Evolutionary conservation across 2,888 invertebrate species (phyloP).

Genomic region (Monopis laevigella): DNA sequence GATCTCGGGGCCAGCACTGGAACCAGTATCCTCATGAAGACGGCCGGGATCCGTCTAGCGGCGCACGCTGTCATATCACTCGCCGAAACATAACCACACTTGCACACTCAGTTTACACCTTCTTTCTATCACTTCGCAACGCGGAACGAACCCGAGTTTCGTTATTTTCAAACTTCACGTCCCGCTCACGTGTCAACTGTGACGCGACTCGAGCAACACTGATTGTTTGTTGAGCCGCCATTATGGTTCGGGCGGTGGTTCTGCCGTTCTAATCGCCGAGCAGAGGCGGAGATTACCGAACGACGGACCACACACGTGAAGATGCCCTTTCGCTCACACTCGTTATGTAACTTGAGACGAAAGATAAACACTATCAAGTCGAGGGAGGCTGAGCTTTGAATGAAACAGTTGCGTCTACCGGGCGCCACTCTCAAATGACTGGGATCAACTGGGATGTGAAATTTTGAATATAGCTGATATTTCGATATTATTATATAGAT

Average conservation of each 20-base stretch:
- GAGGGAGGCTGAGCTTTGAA: slow-evolving; percentile 37
- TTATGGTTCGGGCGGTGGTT: slow-evolving; percentile 56
- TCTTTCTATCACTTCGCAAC: slow-evolving; percentile 49
- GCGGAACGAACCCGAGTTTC: slow-evolving; percentile 49
- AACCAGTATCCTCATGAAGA: slow-evolving; percentile 69
- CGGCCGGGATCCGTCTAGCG: slow-evolving; percentile 67
- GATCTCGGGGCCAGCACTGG: slow-evolving; percentile 68
- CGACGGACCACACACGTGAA: slow-evolving; percentile 59
- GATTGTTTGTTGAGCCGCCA: slow-evolving; percentile 64
- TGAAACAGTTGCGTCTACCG: slow-evolving; percentile 33
- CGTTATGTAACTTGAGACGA: slow-evolving; percentile 34
- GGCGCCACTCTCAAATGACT: slow-evolving; percentile 27
- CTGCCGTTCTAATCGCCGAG: slow-evolving; percentile 56
- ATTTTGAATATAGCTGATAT: too few relatives aligned
- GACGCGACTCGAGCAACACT: slow-evolving; percentile 56
- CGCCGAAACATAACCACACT: slow-evolving; percentile 67
- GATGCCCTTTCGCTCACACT: slow-evolving; percentile 38
- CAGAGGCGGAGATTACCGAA: slow-evolving; percentile 39
- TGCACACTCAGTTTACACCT: slow-evolving; percentile 60
- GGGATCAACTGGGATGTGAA: too few relatives aligned
- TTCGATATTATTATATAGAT: too few relatives aligned
- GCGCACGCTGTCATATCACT: slow-evolving; percentile 67
- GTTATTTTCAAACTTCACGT: slow-evolving; percentile 25
- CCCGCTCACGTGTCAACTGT: slow-evolving; percentile 39
- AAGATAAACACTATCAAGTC: slow-evolving; percentile 40